Evolutionary conservation across 2,113 vertebrate species (phyloP).

Genomic region (Ibidorhyncha struthersii): DNA sequence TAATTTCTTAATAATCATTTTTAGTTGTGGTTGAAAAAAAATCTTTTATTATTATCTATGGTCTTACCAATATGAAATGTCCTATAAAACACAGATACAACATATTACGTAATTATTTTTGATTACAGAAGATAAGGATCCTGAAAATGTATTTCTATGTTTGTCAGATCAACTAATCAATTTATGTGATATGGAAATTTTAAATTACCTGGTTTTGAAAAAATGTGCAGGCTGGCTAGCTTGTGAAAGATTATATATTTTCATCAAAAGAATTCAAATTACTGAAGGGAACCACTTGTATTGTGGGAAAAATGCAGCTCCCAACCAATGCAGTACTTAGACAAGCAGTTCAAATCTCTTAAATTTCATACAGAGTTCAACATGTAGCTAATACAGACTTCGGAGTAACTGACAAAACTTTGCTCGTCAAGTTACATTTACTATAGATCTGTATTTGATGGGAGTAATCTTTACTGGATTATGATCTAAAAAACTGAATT

Average conservation of each 20-base stretch:
- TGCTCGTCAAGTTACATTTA: not conserved
- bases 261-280: not conserved
- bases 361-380: not conserved
- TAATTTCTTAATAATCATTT: not conserved
- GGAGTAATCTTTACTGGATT: not conserved
- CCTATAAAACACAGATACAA: not conserved
- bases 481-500: not conserved
- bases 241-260: not conserved
- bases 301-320: not conserved
- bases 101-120: not conserved
- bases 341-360: not conserved
- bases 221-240: not conserved
- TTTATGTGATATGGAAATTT: not conserved
- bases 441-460: not conserved
- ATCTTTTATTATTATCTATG: not conserved
- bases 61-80: not conserved
- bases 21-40: not conserved
- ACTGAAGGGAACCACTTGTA: not conserved
- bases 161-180: not conserved
- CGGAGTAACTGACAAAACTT: not conserved
- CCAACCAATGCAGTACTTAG: not conserved
- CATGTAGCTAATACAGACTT: not conserved
- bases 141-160: not conserved
- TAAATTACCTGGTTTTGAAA: fast-evolving
- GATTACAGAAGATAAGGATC: not conserved